Evolutionary conservation across 2,113 vertebrate genomes (phyloP).

Genomic region (Chloebia gouldiae): DNA sequence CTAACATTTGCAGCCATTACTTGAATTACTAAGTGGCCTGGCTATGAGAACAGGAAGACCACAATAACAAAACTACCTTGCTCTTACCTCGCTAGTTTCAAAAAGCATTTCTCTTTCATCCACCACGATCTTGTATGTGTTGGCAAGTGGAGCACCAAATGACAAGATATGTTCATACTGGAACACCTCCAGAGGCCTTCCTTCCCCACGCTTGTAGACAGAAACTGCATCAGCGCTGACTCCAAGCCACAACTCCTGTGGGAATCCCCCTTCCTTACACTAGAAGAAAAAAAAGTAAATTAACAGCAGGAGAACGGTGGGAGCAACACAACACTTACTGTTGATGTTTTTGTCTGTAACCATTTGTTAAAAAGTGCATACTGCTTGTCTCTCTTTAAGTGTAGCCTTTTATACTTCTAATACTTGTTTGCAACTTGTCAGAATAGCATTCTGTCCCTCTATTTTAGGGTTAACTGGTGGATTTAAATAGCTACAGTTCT

Average conservation of each 20-base stretch:
- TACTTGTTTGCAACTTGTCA: neutral
- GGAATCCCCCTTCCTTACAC: constrained; percentile 89
- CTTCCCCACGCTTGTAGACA: constrained; percentile 93
- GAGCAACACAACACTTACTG: neutral
- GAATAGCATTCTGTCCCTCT: neutral
- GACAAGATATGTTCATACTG: constrained; percentile 94
- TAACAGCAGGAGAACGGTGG: neutral
- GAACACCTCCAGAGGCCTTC: constrained; percentile 89
- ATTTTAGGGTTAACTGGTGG: neutral
- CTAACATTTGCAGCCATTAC: neutral
- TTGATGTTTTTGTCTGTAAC: neutral
- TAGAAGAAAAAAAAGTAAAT: constrained; percentile 34
- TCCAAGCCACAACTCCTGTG: constrained; percentile 90
- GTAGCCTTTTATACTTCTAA: neutral
- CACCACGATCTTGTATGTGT: constrained; percentile 91
- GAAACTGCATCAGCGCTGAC: constrained; percentile 91
- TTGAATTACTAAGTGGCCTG: neutral
- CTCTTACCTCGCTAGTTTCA: constrained; percentile 88
- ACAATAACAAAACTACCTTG: neutral
- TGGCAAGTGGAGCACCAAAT: constrained; percentile 90
- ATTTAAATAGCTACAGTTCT: neutral
- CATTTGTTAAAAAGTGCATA: neutral
- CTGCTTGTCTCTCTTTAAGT: neutral
- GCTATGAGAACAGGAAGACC: neutral
- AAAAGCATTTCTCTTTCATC: constrained; percentile 93